Conservation (phyloP, 2,113 vertebrate species). For the Struthio camelus region DNA sequence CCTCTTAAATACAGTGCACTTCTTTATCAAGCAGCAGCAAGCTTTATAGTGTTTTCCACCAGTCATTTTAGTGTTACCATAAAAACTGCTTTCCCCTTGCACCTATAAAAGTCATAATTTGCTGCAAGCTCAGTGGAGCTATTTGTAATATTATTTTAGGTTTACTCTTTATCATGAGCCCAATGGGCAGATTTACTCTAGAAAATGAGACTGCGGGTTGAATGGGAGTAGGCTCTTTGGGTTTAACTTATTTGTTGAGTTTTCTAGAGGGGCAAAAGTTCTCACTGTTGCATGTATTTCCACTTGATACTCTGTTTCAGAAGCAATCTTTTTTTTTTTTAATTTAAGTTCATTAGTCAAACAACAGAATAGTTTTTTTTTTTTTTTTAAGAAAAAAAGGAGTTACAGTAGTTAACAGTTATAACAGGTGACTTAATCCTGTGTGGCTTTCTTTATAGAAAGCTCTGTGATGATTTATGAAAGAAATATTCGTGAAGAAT, state of each 20-base stretch:
- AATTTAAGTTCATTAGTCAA: neutral
- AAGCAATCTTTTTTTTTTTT: neutral
- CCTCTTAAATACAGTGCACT: neutral
- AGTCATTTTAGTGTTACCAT: constrained; percentile 42
- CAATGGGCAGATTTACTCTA: constrained; percentile 5
- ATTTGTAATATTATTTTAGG: constrained; percentile 58
- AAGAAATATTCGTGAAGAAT: neutral
- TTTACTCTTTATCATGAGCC: constrained; percentile 39
- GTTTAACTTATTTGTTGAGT: neutral
- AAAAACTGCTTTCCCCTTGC: constrained; percentile 37
- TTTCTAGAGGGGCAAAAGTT: neutral
- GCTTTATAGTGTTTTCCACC: constrained; percentile 17
- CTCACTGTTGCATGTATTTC: neutral
- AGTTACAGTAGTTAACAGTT: neutral
- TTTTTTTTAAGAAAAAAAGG: neutral
- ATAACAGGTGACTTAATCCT: neutral
- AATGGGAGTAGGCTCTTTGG: neutral
- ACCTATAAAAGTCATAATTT: constrained; percentile 46
- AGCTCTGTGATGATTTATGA: neutral
- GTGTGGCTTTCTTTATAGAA: neutral
- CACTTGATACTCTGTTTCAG: neutral
- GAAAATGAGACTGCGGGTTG: neutral
- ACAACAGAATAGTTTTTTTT: neutral
- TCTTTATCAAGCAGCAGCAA: neutral
- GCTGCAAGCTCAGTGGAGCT: constrained; percentile 9